A percentile compares a stretch with the other conserved stretches of the same genome.
These are phyloP conservation scores for Thamnophis elegans DNA, from an alignment of 2,797 vertebrate genomes.

Conservation along the genomic window DNA sequence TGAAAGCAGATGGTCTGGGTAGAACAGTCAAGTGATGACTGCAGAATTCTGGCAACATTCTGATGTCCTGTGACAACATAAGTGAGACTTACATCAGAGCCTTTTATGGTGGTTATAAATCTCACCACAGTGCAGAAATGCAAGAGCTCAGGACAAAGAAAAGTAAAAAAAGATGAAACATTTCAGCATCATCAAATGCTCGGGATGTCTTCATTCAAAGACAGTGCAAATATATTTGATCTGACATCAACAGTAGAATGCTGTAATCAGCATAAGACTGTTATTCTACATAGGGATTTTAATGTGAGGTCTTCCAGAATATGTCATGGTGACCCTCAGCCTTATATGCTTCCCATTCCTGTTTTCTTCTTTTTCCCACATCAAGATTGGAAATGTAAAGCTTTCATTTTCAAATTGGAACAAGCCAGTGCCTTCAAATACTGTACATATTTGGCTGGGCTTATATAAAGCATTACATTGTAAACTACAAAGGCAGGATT, in stretches of 20 bases:
- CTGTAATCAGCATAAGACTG: constrained; percentile 20
- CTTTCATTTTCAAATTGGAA: not conserved
- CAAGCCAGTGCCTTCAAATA: not conserved
- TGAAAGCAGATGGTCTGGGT: not conserved
- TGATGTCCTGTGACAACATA: not conserved
- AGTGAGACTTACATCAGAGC: not conserved
- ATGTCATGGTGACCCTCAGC: not conserved
- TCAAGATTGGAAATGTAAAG: not conserved
- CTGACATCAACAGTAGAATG: constrained; percentile 23
- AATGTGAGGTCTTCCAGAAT: not conserved
- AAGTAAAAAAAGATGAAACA: not conserved
- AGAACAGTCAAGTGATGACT: not conserved
- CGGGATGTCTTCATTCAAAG: constrained; percentile 9
- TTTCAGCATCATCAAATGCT: not conserved
- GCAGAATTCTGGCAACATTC: not conserved
- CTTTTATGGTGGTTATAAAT: not conserved
- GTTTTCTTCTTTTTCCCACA: too few species aligned
- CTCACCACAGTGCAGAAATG: not conserved
- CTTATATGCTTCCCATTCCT: not conserved
- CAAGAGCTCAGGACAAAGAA: not conserved
- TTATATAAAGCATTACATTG: not conserved
- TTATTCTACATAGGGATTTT: constrained; percentile 1
- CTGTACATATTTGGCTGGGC: not conserved
- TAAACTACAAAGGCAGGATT: not conserved
- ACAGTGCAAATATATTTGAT: constrained; percentile 30